phyloP scores from a whole-genome alignment of 2,797 vertebrate species.

The Semaprochilodus insignis region DNA sequence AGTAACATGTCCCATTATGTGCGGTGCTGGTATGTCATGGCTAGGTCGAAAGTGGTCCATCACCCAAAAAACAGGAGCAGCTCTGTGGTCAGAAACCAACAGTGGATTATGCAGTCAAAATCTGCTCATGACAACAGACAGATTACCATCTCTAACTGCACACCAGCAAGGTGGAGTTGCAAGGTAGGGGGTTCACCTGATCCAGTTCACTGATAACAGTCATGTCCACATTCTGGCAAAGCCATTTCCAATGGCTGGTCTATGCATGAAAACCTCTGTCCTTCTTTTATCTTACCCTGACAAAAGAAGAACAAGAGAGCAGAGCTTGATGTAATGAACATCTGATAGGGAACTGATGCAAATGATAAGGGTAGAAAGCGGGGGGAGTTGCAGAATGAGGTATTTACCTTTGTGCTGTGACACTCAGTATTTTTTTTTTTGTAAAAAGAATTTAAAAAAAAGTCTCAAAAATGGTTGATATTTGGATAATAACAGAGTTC shows the following conservation, averaged over 20 bases:
- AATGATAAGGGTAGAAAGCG: not conserved
- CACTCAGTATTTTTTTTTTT: not conserved
- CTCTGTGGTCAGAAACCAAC: not conserved
- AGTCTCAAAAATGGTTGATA: not conserved
- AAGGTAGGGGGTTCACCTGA: not conserved
- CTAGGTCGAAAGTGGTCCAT: not conserved
- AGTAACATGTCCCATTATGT: not conserved
- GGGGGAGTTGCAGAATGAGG: not conserved
- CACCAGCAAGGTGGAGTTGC: not conserved
- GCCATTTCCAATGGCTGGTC: not conserved
- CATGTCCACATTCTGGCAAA: not conserved
- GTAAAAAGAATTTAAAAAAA: not conserved
- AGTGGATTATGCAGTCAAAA: not conserved
- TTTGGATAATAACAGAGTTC: not conserved
- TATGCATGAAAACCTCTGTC: not conserved
- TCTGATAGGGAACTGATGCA: constrained; percentile 14
- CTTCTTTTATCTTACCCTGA: constrained; percentile 32
- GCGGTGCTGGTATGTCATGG: not conserved
- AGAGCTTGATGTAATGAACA: not conserved
- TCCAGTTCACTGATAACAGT: not conserved
- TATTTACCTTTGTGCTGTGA: not conserved
- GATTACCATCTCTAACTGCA: not conserved
- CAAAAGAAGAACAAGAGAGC: constrained; percentile 3
- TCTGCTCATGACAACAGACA: not conserved
- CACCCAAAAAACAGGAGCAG: not conserved